Evolutionary conservation across 2,113 vertebrate genomes (phyloP).

Genomic region (Gadus chalcogrammus): DNA sequence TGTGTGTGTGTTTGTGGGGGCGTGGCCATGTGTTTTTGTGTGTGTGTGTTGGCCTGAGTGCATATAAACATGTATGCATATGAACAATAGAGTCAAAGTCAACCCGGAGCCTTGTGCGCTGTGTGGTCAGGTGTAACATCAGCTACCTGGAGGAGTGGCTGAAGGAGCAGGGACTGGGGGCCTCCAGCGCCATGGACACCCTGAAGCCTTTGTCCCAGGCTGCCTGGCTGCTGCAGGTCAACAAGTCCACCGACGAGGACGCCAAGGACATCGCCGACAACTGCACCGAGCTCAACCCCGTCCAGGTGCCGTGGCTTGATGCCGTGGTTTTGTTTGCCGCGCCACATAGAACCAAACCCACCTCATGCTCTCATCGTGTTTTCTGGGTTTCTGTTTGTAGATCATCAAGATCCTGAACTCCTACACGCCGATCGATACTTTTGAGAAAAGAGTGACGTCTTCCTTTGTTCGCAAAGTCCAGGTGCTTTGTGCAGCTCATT

Average conservation of each 20-base stretch:
- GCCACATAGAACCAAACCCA: no score
- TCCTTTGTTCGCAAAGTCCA: conserved; percentile 95
- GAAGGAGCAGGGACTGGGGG: conserved; percentile 88
- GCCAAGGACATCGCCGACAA: conserved; percentile 83
- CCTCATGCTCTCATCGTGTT: not conserved
- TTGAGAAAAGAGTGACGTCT: conserved; percentile 91
- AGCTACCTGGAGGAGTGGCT: conserved; percentile 98
- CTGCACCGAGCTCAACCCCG: conserved; percentile 83
- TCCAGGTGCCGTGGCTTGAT: conserved; percentile 78
- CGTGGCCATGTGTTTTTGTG: no score
- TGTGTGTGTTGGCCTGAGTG: no score
- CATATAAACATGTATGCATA: not conserved
- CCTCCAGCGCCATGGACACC: conserved; percentile 82
- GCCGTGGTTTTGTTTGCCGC: not conserved
- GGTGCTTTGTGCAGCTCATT: conserved; percentile 62
- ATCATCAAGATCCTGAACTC: conserved; percentile 97
- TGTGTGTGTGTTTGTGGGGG: not conserved
- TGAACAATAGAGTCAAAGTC: not conserved
- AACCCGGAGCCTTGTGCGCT: not conserved
- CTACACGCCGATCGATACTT: conserved; percentile 95
- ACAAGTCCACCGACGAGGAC: conserved; percentile 90
- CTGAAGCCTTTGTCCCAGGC: conserved; percentile 87
- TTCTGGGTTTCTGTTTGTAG: conserved; percentile 55
- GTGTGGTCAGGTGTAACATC: conserved; percentile 85
- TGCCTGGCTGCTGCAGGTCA: conserved; percentile 96